These are phyloP conservation scores for Dysdera silvatica DNA, from an alignment of 1,140 invertebrate species.

Conservation along the genomic window DNA sequence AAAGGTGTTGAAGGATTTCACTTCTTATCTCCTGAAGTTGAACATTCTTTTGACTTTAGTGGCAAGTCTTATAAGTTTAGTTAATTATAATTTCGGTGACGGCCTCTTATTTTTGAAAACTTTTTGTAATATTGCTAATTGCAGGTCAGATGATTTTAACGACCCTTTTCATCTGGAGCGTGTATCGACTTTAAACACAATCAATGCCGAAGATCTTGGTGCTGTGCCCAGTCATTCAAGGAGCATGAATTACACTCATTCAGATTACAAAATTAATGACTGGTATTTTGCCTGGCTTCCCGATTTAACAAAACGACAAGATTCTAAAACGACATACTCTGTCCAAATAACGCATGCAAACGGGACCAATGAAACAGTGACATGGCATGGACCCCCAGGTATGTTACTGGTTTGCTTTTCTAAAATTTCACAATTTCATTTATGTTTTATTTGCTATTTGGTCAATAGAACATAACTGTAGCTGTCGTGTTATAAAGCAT, in stretches of 20 bases:
- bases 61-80: too few relatives aligned
- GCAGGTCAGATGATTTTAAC: constrained; percentile 80
- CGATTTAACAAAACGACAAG: constrained; percentile 65
- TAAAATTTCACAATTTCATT: neutral
- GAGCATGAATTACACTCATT: constrained; percentile 79
- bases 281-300: constrained; percentile 80
- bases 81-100: too few relatives aligned
- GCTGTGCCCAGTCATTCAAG: constrained; percentile 63
- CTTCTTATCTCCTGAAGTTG: too few relatives aligned
- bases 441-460: too few relatives aligned
- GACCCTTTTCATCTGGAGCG: constrained; percentile 85
- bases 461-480: too few relatives aligned
- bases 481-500: too few relatives aligned
- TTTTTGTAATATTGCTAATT: neutral
- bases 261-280: constrained; percentile 84
- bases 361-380: constrained; percentile 88
- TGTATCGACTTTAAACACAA: constrained; percentile 83
- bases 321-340: constrained; percentile 80
- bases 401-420: constrained; percentile 17
- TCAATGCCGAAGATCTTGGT: constrained; percentile 59
- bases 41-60: too few relatives aligned
- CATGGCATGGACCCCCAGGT: constrained; percentile 86
- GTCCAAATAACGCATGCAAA: constrained; percentile 82
- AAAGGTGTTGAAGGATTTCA: too few relatives aligned
- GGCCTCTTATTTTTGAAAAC: too few relatives aligned